These are phyloP conservation scores for Mixornis gularis DNA, from an alignment of 2,113 vertebrate species.

Conservation along the genomic window DNA sequence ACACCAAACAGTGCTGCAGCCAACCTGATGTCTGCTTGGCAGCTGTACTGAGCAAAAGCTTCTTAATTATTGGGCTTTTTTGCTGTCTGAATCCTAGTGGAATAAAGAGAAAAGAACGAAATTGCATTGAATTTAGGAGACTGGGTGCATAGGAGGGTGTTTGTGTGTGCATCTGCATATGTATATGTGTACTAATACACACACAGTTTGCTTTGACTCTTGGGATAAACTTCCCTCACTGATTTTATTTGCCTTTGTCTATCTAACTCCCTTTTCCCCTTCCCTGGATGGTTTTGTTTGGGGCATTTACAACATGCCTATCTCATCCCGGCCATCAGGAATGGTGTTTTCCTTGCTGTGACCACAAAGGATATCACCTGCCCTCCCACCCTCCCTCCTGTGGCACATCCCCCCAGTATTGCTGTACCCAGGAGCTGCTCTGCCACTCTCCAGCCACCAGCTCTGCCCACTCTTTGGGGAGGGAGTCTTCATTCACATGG, in stretches of 20 bases:
- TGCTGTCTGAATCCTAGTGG: not conserved
- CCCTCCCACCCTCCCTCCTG: not conserved
- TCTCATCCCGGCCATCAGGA: not conserved
- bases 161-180: fast-evolving
- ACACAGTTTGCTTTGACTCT: not conserved
- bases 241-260: not conserved
- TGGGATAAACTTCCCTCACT: not conserved
- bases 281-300: not conserved
- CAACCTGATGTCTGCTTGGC: conserved; percentile 63
- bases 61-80: conserved; percentile 2
- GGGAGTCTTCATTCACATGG: not conserved
- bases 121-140: not conserved
- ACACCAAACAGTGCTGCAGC: conserved; percentile 46
- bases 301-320: not conserved
- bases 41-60: conserved; percentile 25
- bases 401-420: fast-evolving
- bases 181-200: not conserved
- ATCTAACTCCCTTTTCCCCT: not conserved
- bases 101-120: not conserved
- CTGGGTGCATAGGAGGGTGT: not conserved
- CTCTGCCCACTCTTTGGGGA: not conserved
- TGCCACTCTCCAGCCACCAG: not conserved
- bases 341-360: not conserved
- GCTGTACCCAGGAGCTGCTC: not conserved
- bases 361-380: not conserved